phyloP scores from a whole-genome alignment of 2,113 vertebrate genomes.

The Hippocampus comes region DNA sequence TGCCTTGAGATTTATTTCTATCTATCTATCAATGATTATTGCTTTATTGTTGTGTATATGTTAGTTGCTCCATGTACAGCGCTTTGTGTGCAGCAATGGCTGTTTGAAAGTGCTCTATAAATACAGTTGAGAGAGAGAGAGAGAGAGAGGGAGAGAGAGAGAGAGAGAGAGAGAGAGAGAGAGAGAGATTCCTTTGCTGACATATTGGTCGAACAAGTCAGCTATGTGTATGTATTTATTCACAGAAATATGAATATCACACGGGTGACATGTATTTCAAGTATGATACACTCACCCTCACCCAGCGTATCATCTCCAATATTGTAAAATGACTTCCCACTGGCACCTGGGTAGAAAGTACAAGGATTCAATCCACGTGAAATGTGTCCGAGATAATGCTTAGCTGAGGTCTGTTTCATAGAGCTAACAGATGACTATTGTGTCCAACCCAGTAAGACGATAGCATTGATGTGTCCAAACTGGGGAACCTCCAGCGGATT shows the following conservation, averaged over 20 bases:
- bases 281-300: conserved; percentile 42
- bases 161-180: no score
- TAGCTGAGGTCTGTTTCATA: background rate
- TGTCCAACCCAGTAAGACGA: conserved; percentile 75
- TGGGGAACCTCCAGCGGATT: conserved; percentile 70
- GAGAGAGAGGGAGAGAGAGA: no score
- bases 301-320: conserved; percentile 74
- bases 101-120: no score
- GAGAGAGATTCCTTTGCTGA: no score
- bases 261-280: background rate
- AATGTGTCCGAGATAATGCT: background rate
- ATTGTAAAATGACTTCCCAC: conserved; percentile 61
- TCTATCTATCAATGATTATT: no score
- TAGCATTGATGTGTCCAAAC: conserved; percentile 79
- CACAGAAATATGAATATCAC: background rate
- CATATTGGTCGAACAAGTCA: background rate
- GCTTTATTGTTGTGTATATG: no score
- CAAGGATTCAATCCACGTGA: conserved; percentile 4
- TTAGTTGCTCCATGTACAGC: no score
- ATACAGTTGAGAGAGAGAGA: no score
- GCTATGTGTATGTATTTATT: background rate
- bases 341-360: conserved; percentile 68
- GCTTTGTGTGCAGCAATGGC: no score
- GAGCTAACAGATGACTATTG: conserved; percentile 8
- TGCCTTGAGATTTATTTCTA: no score